A percentile compares a stretch with the other conserved stretches of the same genome.
phyloP scores from a whole-genome alignment of 1,140 invertebrate species.

The Campoletis sonorensis region DNA sequence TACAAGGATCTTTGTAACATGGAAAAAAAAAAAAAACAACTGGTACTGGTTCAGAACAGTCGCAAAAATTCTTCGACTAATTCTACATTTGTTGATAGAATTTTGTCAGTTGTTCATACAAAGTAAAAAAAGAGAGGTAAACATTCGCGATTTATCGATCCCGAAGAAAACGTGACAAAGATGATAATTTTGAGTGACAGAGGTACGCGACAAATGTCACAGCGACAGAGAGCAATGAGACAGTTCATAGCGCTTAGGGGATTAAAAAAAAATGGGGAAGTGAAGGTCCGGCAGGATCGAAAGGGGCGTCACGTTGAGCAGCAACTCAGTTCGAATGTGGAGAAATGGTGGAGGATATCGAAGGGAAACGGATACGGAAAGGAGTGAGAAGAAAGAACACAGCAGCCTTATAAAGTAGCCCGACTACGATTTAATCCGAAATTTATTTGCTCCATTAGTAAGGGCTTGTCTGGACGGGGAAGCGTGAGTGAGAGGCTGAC shows the following conservation, averaged over 20 bases:
- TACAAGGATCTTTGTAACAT: too few species aligned
- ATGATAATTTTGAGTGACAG: too few species aligned
- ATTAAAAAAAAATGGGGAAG: not conserved
- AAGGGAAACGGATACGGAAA: conserved; percentile 40
- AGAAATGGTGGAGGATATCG: conserved; percentile 37
- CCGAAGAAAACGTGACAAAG: too few species aligned
- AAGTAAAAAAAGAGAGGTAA: too few species aligned
- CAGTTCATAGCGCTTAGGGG: not conserved
- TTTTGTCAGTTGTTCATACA: too few species aligned
- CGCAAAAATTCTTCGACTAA: too few species aligned
- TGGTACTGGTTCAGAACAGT: too few species aligned
- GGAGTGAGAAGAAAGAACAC: conserved; percentile 50
- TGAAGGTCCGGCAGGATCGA: conserved; percentile 17
- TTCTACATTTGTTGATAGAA: too few species aligned
- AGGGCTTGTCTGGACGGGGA: conserved; percentile 73
- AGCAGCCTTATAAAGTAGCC: conserved; percentile 75
- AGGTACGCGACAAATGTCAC: too few species aligned
- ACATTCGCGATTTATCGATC: too few species aligned
- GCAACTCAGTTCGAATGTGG: conserved; percentile 30
- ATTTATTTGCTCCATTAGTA: conserved; percentile 78
- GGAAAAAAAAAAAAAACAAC: too few species aligned
- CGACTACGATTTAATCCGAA: conserved; percentile 77
- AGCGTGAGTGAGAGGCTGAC: conserved; percentile 75
- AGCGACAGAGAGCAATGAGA: not conserved
- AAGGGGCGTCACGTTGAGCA: conserved; percentile 29